Percentiles rank a stretch among this genome's conserved stretches.
phyloP scores from a whole-genome alignment of 2,113 vertebrate species.

The Anseranas semipalmata region DNA sequence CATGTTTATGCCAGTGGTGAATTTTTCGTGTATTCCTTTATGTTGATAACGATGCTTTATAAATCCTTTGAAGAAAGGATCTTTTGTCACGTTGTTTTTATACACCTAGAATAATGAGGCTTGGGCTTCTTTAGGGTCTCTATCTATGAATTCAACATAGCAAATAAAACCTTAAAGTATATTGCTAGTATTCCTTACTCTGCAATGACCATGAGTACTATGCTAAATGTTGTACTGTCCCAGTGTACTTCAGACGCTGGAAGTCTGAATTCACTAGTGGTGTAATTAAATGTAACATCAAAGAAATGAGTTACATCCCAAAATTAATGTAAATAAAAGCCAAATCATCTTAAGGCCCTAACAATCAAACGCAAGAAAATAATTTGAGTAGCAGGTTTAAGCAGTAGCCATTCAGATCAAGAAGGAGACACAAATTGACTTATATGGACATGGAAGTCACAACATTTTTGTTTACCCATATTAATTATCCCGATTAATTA shows the following conservation, averaged over 20 bases:
- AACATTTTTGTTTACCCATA: background rate
- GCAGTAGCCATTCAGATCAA: background rate
- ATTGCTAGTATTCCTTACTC: background rate
- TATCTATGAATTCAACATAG: background rate
- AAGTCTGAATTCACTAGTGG: background rate
- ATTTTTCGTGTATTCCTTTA: constrained; percentile 25
- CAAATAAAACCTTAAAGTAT: background rate
- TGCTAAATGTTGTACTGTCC: background rate
- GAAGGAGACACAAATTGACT: background rate
- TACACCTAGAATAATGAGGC: background rate
- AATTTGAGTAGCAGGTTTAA: background rate
- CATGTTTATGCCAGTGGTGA: constrained; percentile 44
- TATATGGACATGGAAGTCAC: background rate
- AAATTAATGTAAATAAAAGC: constrained; percentile 26
- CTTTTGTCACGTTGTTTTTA: constrained; percentile 21
- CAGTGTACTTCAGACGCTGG: background rate
- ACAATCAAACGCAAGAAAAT: background rate
- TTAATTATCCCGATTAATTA: background rate
- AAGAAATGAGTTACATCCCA: background rate
- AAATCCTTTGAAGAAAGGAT: constrained; percentile 35
- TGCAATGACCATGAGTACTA: background rate
- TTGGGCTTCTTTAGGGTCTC: background rate
- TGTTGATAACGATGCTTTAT: constrained; percentile 8
- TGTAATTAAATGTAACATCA: constrained; percentile 7
- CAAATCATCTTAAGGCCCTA: background rate